Percentiles rank a stretch among this genome's conserved stretches.
Conservation (phyloP, 2,888 invertebrate species). For the Cephonodes hylas region DNA sequence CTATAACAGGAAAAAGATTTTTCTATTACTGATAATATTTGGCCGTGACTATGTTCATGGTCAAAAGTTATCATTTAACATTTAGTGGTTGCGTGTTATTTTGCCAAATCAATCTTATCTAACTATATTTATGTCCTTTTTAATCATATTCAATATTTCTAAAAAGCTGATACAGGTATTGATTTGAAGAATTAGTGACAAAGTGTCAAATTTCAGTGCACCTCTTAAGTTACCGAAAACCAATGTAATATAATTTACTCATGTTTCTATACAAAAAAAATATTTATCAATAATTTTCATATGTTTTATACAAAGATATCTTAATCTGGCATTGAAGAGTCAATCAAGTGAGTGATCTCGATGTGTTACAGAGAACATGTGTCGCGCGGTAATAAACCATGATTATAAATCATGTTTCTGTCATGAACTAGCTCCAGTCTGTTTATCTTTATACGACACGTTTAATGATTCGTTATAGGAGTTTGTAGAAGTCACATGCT, state of each 20-base stretch:
- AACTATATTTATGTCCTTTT: neutral
- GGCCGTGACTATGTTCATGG: no score
- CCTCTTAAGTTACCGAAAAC: no score
- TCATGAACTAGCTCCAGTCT: neutral
- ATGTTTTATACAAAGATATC: neutral
- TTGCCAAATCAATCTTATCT: neutral
- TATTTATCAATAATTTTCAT: no score
- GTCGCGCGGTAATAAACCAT: neutral
- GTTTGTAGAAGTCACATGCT: neutral
- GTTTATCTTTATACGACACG: neutral
- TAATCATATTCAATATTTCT: no score
- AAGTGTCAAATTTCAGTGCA: neutral
- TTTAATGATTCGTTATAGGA: neutral
- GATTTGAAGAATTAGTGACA: neutral
- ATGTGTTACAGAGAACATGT: neutral
- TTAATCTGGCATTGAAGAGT: neutral
- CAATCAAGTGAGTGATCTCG: neutral
- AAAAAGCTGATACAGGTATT: neutral
- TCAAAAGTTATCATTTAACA: no score
- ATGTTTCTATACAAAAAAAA: no score
- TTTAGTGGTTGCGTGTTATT: neutral
- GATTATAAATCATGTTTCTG: slow-evolving; percentile 4
- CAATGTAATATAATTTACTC: no score
- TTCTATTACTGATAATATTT: no score
- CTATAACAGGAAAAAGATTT: no score